Conservation (phyloP, 2,888 invertebrate genomes). For the Cremastobaeus sp. region DNA sequence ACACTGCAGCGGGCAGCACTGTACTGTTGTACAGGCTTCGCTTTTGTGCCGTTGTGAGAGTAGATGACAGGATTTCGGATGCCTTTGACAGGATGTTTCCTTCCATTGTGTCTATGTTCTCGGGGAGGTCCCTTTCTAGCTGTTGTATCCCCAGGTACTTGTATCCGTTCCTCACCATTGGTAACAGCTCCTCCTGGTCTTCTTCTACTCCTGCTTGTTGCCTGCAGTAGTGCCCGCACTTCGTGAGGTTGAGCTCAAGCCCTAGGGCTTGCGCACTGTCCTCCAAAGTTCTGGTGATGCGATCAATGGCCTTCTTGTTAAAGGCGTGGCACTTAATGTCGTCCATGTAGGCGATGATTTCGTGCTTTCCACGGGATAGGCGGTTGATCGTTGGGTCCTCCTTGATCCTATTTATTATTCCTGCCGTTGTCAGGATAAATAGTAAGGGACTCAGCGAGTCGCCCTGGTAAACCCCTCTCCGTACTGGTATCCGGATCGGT, state of each 20-base stretch:
- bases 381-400: conserved; percentile 3
- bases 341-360: conserved; percentile 44
- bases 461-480: conserved; percentile 13
- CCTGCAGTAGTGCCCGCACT: conserved; percentile 4
- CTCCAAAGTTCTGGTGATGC: conserved; percentile 7
- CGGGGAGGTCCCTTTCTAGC: not conserved
- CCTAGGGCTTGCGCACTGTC: not conserved
- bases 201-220: not conserved
- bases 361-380: conserved; percentile 1
- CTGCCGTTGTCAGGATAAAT: not conserved
- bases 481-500: conserved; percentile 3
- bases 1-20: conserved; percentile 5
- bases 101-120: not conserved
- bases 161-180: not conserved
- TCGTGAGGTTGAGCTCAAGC: not conserved
- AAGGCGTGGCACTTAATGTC: conserved; percentile 55
- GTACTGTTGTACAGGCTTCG: not conserved
- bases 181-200: not conserved
- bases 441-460: conserved; percentile 13
- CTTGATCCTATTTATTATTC: not conserved
- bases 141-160: not conserved
- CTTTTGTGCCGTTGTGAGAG: conserved; percentile 3
- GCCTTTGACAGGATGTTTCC: not conserved
- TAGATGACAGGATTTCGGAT: not conserved
- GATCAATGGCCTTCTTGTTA: not conserved